Evolutionary conservation across 2,113 vertebrate species (phyloP).

Genomic region (Cavia porcellus): DNA sequence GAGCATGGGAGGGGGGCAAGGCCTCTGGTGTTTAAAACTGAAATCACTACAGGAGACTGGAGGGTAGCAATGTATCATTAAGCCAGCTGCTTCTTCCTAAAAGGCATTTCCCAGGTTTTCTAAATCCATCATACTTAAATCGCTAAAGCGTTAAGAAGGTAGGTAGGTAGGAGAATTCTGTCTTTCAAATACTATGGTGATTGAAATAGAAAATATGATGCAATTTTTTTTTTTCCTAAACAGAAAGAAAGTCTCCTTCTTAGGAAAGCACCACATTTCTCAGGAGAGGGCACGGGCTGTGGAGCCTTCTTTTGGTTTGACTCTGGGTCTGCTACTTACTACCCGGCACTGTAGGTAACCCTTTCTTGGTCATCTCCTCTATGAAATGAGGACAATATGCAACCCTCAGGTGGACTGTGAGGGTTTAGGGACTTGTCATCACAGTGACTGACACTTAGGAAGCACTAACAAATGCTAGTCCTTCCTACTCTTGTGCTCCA

Average conservation of each 20-base stretch:
- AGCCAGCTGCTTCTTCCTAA: not conserved
- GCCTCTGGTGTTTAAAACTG: not conserved
- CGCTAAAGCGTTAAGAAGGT: not conserved
- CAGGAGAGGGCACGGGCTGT: not conserved
- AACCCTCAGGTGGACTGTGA: not conserved
- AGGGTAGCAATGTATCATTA: not conserved
- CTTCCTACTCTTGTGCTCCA: not conserved
- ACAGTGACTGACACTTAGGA: not conserved
- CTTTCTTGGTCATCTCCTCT: not conserved
- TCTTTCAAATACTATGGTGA: not conserved
- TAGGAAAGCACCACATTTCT: not conserved
- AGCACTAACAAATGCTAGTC: not conserved
- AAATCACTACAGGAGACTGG: not conserved
- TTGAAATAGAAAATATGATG: not conserved
- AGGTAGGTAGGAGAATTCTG: not conserved
- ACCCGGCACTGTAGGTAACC: not conserved
- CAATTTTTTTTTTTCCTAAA: not conserved
- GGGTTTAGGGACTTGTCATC: not conserved
- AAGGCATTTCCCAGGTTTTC: conserved; percentile 44
- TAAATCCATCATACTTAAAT: not conserved
- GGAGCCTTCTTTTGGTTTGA: not conserved
- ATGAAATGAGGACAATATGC: not conserved
- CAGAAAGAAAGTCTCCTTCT: conserved; percentile 14
- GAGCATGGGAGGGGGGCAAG: not conserved
- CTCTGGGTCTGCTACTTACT: conserved; percentile 1